Evolutionary conservation across 2,888 invertebrate species (phyloP), one percentile per base, ranked within the genome.

Genomic region (Lasius fuliginosus): DNA sequence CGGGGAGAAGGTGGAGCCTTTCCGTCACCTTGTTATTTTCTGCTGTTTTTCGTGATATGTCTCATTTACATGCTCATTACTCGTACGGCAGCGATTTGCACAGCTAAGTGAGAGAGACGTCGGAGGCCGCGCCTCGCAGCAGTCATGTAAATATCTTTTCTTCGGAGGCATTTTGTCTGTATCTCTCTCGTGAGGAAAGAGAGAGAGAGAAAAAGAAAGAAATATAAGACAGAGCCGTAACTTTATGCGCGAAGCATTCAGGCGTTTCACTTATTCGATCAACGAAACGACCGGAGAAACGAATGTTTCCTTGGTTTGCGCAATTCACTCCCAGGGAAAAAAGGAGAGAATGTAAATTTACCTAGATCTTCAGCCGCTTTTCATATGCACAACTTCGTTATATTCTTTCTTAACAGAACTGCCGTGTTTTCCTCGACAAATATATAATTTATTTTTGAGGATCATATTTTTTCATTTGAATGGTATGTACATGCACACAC

Each of bases 81-180:
- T 67, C 42, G 23, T 49, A 46, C 15, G 53, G 9, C 62, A 27
- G 64, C 69, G 74, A 73, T 88, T 89, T 82, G 81, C 65, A 82
- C 89, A 85, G 89, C 87, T 83, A 12, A 73, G 30, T n/a, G 40
- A 58, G 58, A 77, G 71, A 77, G 56, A 69, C 23, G 18, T 79
- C 33, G 12, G n/a, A 8, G 33, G 23, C 42, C 56, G 46, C 58
- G 75, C 36, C 73, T 56, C 77, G 18, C 75, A 23, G 42, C 79
- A 60, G 75, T 23, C 79, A 33, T 79, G 79, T 79, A 79, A 79
- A 79, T 74, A 79, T 79, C 60, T 60, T 69, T 60, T 60, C 60
- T 46, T 60, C 60, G n/a, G 18, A 27, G 23, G 46, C 46, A 49
- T 74, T 79, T 74, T 49, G 60, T 77, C 30, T 12, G n/a, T 71